Percentiles rank a stretch among this genome's conserved stretches.
Evolutionary conservation across 1,140 invertebrate species (phyloP).

Genomic region (Drosophila novamexicana): DNA sequence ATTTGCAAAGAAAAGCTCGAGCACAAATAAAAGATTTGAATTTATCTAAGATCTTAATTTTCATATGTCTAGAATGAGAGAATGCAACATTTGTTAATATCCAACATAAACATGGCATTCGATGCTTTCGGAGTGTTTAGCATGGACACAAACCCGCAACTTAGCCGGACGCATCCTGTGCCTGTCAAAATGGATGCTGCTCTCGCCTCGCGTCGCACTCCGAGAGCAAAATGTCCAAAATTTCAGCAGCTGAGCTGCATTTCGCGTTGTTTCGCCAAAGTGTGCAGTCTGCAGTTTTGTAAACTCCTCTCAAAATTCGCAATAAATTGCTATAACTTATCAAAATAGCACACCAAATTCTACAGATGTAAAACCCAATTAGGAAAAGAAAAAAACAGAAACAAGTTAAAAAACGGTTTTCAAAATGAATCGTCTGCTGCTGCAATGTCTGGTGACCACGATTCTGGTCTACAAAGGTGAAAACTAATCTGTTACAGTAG

Average conservation of each 20-base stretch:
- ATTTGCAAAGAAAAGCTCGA: no score
- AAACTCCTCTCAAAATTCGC: slow-evolving; percentile 16
- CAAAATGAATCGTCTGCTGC: slow-evolving; percentile 75
- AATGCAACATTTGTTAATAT: no score
- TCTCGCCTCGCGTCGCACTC: slow-evolving; percentile 49
- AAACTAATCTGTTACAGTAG: not conserved
- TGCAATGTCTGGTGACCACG: slow-evolving; percentile 72
- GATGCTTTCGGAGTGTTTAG: not conserved
- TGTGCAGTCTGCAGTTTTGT: slow-evolving; percentile 54
- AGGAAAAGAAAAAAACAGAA: not conserved
- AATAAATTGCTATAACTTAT: slow-evolving; percentile 12
- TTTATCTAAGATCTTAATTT: no score
- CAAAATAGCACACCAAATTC: slow-evolving; percentile 50
- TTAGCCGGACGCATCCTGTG: not conserved
- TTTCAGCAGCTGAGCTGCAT: slow-evolving; percentile 70
- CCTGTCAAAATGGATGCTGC: slow-evolving; percentile 47
- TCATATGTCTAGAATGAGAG: no score
- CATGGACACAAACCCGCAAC: slow-evolving; percentile 6
- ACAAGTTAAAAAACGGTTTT: slow-evolving; percentile 9
- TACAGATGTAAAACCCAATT: slow-evolving; percentile 25
- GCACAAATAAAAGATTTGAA: no score
- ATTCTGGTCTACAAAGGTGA: slow-evolving; percentile 77
- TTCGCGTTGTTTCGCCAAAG: slow-evolving; percentile 70
- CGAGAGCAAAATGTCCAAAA: slow-evolving; percentile 31
- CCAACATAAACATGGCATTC: no score